These are phyloP conservation scores for Tachina fera DNA, from an alignment of 2,888 invertebrate genomes.

Conservation along the genomic window DNA sequence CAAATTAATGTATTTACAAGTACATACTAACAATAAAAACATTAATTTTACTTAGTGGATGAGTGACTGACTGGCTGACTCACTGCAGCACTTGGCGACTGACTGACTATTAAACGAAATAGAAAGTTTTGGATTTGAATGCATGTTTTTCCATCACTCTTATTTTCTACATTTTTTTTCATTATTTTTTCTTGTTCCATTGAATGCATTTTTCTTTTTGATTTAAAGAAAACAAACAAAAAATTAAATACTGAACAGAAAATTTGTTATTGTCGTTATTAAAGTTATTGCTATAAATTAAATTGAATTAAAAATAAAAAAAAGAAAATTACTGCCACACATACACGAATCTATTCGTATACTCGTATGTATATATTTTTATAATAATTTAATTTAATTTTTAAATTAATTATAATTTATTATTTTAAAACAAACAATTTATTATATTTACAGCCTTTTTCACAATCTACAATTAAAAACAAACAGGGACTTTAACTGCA, in stretches of 20 bases:
- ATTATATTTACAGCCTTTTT: too few species aligned
- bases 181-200: constrained; percentile 66
- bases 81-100: not conserved
- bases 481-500: too few species aligned
- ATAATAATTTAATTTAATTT: not conserved
- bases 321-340: constrained; percentile 1
- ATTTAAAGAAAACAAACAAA: not conserved
- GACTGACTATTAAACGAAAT: constrained; percentile 56
- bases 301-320: constrained; percentile 28
- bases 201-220: constrained; percentile 62
- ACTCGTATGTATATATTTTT: not conserved
- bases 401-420: too few species aligned
- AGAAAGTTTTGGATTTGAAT: constrained; percentile 59
- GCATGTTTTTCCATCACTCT: constrained; percentile 59
- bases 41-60: constrained; percentile 5
- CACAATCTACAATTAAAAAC: too few species aligned
- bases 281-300: constrained; percentile 19
- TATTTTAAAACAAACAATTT: too few species aligned
- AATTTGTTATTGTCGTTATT: constrained; percentile 10
- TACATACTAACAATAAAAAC: constrained; percentile 7
- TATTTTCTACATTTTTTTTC: constrained; percentile 39
- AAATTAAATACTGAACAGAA: not conserved
- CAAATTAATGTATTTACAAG: not conserved
- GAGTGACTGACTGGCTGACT: constrained; percentile 17
- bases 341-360: not conserved